Percentiles rank a stretch among this genome's conserved stretches.
Evolutionary conservation across 1,140 invertebrate genomes (phyloP).

Genomic region (Augochlora pura): DNA sequence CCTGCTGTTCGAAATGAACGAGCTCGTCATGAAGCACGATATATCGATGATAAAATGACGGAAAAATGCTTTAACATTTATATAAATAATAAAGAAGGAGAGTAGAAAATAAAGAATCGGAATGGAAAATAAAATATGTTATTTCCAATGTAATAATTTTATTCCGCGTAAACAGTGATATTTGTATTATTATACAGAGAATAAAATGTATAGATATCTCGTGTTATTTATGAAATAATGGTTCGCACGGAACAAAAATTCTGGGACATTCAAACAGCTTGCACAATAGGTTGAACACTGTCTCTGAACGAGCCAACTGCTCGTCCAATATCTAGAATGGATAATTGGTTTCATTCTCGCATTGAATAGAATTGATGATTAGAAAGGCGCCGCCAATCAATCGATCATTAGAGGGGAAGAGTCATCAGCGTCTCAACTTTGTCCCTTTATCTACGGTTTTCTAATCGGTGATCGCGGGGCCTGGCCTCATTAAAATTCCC

Average conservation of each 20-base stretch:
- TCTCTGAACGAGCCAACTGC: background rate
- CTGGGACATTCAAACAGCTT: background rate
- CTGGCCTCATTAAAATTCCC: constrained; percentile 19
- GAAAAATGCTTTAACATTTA: no score
- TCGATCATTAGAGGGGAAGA: background rate
- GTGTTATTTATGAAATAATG: background rate
- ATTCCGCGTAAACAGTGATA: no score
- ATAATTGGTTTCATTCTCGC: background rate
- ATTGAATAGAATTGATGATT: no score
- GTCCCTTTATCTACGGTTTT: background rate
- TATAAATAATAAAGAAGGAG: no score
- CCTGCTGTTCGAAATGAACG: no score
- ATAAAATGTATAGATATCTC: no score
- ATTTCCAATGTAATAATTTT: no score
- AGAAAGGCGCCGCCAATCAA: background rate
- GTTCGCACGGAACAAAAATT: background rate
- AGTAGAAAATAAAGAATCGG: no score
- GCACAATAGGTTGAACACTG: background rate
- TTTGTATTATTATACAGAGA: no score
- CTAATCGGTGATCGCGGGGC: background rate
- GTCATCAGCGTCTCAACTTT: background rate
- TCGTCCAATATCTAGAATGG: background rate
- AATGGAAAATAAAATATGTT: no score
- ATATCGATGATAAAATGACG: no score
- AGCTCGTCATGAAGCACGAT: no score